Base-by-base conservation (phyloP, 2,797 vertebrate species). In the Amniataba percoides region DNA sequence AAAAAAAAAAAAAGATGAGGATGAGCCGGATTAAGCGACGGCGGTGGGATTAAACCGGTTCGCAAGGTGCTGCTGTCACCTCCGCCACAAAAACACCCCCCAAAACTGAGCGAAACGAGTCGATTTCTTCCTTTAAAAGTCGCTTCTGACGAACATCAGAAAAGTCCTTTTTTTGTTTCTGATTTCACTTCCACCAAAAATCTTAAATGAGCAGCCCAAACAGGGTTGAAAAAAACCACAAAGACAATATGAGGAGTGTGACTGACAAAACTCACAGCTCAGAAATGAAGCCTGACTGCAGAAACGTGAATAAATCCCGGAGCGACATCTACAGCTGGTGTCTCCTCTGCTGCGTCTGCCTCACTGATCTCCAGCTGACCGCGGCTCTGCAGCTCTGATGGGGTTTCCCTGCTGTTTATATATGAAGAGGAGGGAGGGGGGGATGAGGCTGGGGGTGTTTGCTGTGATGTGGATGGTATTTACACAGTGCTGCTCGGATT, bases 371-470 rank as follows among this genome's bases (percentile, higher is more conserved):
- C 77, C 62, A 73, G 19, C 51, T 70, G 68, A 87, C 68, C 16
- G 56, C 48, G 89, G 88, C 89, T 87, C 83, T 94, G 39, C 61
- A 75, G 75, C 84, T 91, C 87, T 90, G 93, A 94, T 92, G 93
- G 94, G 87, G 89, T 85, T 94, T 94, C 91, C 92, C 90, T 90
- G 85, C 74, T 78, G 81, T 95, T 97, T 97, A 97, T 97, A 97
- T 97, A 97, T 93, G 88, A 89, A 87, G 94, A 90, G 89, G 57
- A 71, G 61, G 25, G 19, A 21, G 88, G 63, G 94, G 90, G 89
- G 57, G 69, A 58, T n/a, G 19, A 21, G 88, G 63, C 19, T n/a
- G 36, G 7, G n/a, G 59, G 62, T 53, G 71, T 66, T 73, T 23
- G 56, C 53, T 31, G 53, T 45, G 43, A 23, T 40, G 49, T 45